Percentiles rank a stretch among this genome's conserved stretches.
phyloP scores from a whole-genome alignment of 2,797 vertebrate genomes.

The Brachyrhaphis roseni region DNA sequence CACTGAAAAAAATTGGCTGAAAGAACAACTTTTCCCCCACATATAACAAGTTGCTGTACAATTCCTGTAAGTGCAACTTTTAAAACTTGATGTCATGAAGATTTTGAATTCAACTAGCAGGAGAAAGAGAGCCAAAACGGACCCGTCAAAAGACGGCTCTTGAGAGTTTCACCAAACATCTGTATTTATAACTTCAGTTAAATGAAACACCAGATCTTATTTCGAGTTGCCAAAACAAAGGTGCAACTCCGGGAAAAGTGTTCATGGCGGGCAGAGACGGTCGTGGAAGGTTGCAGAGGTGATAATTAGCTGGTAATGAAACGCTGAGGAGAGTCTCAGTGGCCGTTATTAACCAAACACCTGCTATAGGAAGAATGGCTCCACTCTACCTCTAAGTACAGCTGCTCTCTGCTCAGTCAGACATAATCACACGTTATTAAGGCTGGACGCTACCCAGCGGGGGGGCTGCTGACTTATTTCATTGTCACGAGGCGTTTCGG shows the following conservation, averaged over 20 bases:
- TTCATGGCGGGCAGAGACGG: not conserved
- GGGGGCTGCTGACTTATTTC: not conserved
- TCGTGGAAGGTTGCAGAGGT: not conserved
- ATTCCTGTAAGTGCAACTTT: not conserved
- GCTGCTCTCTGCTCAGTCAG: constrained; percentile 10
- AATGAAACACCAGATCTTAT: not conserved
- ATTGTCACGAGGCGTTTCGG: constrained; percentile 9
- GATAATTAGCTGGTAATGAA: not conserved
- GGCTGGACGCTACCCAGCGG: constrained; percentile 9
- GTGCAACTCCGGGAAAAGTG: not conserved
- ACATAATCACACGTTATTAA: constrained; percentile 40
- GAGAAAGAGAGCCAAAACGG: not conserved
- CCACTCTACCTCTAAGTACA: not conserved
- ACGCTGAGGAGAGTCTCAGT: not conserved
- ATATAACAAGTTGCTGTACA: too few relatives aligned
- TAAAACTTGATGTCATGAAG: not conserved
- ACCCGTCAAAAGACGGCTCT: not conserved
- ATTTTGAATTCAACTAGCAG: not conserved
- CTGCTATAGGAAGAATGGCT: constrained; percentile 1
- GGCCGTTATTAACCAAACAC: constrained; percentile 3
- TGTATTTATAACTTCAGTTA: not conserved
- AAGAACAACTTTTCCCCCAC: too few relatives aligned
- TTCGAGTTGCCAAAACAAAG: not conserved
- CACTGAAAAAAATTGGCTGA: too few relatives aligned
- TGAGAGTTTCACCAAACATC: not conserved